Conservation (phyloP, 1,140 invertebrate species). For the Drosophila gunungcola region DNA sequence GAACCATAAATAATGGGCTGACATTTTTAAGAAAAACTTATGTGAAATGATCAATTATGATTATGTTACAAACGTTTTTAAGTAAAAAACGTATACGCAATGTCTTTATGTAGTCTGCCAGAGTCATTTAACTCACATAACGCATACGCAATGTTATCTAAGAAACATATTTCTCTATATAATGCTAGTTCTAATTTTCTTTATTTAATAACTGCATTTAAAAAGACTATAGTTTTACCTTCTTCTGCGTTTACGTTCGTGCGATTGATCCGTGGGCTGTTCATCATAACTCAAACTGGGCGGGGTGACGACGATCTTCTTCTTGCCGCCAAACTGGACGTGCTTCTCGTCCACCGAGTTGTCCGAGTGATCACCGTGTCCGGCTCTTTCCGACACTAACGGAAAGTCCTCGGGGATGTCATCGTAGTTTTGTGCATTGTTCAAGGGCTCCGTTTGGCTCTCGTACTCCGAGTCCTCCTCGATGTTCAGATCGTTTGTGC, state of each 20-base stretch:
- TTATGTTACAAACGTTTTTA: too few relatives aligned
- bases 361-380: slow-evolving; percentile 84
- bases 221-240: slow-evolving; percentile 40
- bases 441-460: slow-evolving; percentile 73
- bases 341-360: slow-evolving; percentile 82
- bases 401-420: slow-evolving; percentile 85
- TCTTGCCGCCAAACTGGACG: slow-evolving; percentile 81
- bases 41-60: too few relatives aligned
- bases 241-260: slow-evolving; percentile 84
- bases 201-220: background rate
- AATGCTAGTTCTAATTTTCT: too few relatives aligned
- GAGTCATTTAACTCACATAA: slow-evolving; percentile 1
- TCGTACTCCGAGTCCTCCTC: slow-evolving; percentile 83
- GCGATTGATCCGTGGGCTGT: slow-evolving; percentile 82
- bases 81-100: slow-evolving; percentile 8
- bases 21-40: too few relatives aligned
- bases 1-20: too few relatives aligned
- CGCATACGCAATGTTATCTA: slow-evolving; percentile 16
- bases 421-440: slow-evolving; percentile 85
- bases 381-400: slow-evolving; percentile 80
- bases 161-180: too few relatives aligned
- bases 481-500: slow-evolving; percentile 78
- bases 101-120: background rate
- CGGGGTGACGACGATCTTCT: slow-evolving; percentile 74
- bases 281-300: slow-evolving; percentile 79